phyloP scores from a whole-genome alignment of 2,797 vertebrate species.

The Selene dorsalis region DNA sequence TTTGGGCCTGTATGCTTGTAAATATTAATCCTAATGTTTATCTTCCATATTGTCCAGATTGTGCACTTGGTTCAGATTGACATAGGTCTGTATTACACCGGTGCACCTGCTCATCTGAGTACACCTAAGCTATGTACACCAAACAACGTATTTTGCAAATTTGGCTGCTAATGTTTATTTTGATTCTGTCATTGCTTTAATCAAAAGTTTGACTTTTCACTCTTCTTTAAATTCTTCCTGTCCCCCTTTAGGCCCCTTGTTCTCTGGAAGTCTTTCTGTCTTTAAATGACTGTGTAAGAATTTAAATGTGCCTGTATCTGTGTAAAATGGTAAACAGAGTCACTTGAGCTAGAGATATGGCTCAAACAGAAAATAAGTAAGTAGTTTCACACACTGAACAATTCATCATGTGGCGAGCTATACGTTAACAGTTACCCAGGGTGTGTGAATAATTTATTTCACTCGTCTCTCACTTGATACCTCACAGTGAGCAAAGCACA shows the following conservation, averaged over 20 bases:
- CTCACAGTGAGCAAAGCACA: constrained; percentile 34
- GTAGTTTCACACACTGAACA: not conserved
- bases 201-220: not conserved
- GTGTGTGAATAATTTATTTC: constrained; percentile 72
- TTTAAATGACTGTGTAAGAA: not conserved
- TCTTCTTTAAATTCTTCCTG: not conserved
- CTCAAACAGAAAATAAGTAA: not conserved
- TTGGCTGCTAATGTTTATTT: not conserved
- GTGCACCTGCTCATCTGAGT: not conserved
- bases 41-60: not conserved
- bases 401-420: constrained; percentile 2
- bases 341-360: not conserved
- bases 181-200: not conserved
- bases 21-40: no score
- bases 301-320: not conserved
- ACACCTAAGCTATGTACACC: not conserved
- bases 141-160: not conserved
- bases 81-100: not conserved
- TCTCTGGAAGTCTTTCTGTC: not conserved
- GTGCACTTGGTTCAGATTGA: not conserved
- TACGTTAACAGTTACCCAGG: constrained; percentile 25
- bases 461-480: constrained; percentile 58
- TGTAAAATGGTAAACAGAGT: constrained; percentile 12
- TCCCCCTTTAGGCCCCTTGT: not conserved
- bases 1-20: no score